Conservation (phyloP, 2,888 invertebrate genomes). For the Aricia artaxerxes region DNA sequence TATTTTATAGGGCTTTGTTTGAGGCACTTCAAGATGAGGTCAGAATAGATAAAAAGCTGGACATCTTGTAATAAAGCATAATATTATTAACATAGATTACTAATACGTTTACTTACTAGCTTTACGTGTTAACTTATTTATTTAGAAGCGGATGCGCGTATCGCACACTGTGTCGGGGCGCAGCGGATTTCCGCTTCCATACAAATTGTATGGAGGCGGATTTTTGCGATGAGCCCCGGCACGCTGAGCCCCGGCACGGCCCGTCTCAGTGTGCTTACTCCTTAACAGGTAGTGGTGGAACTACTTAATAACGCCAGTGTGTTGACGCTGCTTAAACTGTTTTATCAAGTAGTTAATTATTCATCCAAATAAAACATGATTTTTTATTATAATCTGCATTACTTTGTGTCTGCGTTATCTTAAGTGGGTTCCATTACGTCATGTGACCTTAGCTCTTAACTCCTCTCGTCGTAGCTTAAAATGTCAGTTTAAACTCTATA, state of each 20-base stretch:
- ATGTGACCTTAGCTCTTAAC: slow-evolving; percentile 32
- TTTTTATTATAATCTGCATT: slow-evolving; percentile 24
- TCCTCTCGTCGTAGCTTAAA: slow-evolving; percentile 21
- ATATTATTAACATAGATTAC: background rate
- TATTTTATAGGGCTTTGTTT: background rate
- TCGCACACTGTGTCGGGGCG: too few relatives aligned
- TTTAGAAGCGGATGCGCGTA: too few relatives aligned
- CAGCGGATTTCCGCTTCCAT: too few relatives aligned
- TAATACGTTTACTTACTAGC: background rate
- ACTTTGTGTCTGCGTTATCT: slow-evolving; percentile 29
- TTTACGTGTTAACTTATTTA: background rate
- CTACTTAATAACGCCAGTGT: background rate
- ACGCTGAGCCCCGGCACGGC: too few relatives aligned
- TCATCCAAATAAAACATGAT: slow-evolving; percentile 7
- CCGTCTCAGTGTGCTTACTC: too few relatives aligned
- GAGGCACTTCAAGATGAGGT: background rate
- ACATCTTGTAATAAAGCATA: background rate
- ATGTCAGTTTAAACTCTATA: background rate
- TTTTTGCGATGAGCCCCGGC: too few relatives aligned
- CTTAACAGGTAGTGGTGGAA: background rate
- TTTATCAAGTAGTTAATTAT: slow-evolving; percentile 12
- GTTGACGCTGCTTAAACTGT: background rate
- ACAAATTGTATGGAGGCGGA: too few relatives aligned
- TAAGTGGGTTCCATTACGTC: slow-evolving; percentile 27
- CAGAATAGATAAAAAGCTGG: background rate